Evolutionary conservation across 1,140 invertebrate species (phyloP).

Genomic region (Bemisia tabaci): DNA sequence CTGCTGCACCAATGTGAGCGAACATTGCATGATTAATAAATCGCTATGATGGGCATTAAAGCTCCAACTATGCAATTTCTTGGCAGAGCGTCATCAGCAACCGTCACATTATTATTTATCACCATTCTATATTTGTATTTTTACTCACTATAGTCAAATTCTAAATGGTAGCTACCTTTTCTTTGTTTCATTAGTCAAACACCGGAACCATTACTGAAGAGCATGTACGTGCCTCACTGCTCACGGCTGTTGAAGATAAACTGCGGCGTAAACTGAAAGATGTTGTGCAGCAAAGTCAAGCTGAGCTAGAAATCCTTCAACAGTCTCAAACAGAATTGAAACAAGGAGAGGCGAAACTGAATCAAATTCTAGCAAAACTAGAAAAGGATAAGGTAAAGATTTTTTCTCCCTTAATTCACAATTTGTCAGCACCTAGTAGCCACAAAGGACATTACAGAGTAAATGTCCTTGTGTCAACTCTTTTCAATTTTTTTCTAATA

Average conservation of each 20-base stretch:
- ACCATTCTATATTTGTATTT: too few relatives aligned
- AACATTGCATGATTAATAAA: too few relatives aligned
- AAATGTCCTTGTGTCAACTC: too few relatives aligned
- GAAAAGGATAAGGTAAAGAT: conserved; percentile 60
- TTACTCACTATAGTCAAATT: too few relatives aligned
- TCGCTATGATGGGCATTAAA: too few relatives aligned
- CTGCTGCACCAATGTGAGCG: too few relatives aligned
- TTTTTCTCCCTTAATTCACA: not conserved
- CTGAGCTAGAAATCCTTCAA: conserved; percentile 79
- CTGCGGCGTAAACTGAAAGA: conserved; percentile 72
- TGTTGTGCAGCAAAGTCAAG: conserved; percentile 74
- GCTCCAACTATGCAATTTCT: too few relatives aligned
- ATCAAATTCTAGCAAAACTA: conserved; percentile 63
- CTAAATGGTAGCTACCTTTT: too few relatives aligned
- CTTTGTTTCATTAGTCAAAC: conserved; percentile 5
- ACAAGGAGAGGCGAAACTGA: conserved; percentile 70
- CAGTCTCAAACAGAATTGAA: conserved; percentile 78
- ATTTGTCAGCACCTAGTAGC: not conserved
- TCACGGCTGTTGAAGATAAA: conserved; percentile 93
- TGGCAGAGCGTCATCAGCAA: too few relatives aligned
- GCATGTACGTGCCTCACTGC: conserved; percentile 81
- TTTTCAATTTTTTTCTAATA: too few relatives aligned
- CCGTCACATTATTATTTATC: too few relatives aligned
- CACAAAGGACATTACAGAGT: conserved; percentile 7
- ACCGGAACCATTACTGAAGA: conserved; percentile 82